Conservation (phyloP, 2,113 vertebrate species). For the Kryptolebias marmoratus region DNA sequence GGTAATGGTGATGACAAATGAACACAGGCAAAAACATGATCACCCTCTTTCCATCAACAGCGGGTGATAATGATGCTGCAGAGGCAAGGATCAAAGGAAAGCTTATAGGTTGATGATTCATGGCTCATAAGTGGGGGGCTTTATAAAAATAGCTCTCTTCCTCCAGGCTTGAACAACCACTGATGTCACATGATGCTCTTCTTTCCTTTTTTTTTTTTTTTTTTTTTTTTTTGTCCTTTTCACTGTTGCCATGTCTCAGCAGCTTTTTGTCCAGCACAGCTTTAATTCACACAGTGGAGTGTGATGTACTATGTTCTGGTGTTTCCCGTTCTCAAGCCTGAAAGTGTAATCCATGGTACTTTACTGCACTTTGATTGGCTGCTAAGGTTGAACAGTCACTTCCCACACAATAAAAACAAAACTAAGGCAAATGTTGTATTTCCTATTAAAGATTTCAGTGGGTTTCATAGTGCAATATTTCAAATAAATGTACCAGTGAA, state of each 20-base stretch:
- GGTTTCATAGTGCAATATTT: too few relatives aligned
- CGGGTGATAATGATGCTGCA: background rate
- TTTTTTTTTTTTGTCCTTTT: conserved; percentile 12
- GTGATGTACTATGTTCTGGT: conserved; percentile 5
- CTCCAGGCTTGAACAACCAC: conserved; percentile 51
- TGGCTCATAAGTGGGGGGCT: conserved; percentile 33
- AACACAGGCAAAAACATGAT: too few relatives aligned
- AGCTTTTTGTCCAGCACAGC: conserved; percentile 19
- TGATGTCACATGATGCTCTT: conserved; percentile 56
- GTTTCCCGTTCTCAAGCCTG: background rate
- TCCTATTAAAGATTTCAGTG: too few relatives aligned
- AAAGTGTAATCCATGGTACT: conserved; percentile 3
- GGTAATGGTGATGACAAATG: too few relatives aligned
- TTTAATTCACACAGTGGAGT: conserved; percentile 21
- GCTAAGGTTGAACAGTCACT: background rate
- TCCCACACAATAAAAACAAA: background rate
- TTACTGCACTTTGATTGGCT: conserved; percentile 7
- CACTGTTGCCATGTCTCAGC: background rate
- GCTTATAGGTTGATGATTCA: conserved; percentile 39
- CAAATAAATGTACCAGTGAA: too few relatives aligned
- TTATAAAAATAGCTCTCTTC: conserved; percentile 60
- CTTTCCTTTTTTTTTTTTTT: conserved; percentile 4
- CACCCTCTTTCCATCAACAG: too few relatives aligned
- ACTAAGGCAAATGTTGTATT: too few relatives aligned
- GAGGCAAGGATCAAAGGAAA: conserved; percentile 4